Percentiles rank a stretch among this genome's conserved stretches.
Evolutionary conservation across 2,113 vertebrate species (phyloP).

Genomic region (Hydropotes inermis): DNA sequence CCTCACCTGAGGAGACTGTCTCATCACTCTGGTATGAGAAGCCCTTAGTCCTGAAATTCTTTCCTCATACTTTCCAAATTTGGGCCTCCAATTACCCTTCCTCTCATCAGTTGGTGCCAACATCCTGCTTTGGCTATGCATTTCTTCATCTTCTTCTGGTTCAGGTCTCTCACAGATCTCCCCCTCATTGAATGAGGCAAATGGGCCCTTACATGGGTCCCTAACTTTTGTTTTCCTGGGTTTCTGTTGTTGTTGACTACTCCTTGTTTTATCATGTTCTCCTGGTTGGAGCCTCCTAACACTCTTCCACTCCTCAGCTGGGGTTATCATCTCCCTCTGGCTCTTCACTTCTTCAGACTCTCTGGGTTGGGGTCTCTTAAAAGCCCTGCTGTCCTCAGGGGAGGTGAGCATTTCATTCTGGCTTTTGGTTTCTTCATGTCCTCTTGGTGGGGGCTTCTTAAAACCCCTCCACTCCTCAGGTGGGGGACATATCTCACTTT

Average conservation of each 20-base stretch:
- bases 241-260: not conserved
- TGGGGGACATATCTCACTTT: not conserved
- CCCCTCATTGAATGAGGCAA: not conserved
- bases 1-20: not conserved
- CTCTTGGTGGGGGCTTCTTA: not conserved
- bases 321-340: not conserved
- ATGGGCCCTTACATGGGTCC: not conserved
- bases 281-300: not conserved
- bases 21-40: not conserved
- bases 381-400: not conserved
- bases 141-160: not conserved
- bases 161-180: not conserved
- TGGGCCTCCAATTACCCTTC: not conserved
- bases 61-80: not conserved
- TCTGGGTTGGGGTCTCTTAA: not conserved
- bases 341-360: not conserved
- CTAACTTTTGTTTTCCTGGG: not conserved
- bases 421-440: not conserved
- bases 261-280: not conserved
- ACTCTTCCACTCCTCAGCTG: not conserved
- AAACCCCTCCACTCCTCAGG: not conserved
- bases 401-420: not conserved
- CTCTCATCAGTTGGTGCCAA: not conserved
- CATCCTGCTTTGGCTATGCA: not conserved
- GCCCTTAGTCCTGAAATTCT: not conserved